These are phyloP conservation scores for Fragum fragum DNA, from an alignment of 2,888 invertebrate genomes.

Conservation along the genomic window DNA sequence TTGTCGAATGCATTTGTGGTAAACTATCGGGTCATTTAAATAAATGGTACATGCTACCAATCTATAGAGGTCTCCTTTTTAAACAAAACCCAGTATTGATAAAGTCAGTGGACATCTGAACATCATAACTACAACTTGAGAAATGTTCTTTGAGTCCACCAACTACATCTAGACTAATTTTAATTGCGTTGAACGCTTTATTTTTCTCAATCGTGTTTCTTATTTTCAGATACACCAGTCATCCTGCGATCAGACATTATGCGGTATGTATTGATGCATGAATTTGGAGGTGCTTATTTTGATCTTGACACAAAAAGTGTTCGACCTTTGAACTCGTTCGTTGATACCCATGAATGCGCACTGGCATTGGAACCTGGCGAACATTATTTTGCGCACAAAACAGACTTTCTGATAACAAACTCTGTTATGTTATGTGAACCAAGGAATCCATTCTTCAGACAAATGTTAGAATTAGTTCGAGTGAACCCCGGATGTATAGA, in stretches of 20 bases:
- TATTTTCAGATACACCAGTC: neutral
- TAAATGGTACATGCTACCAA: no score
- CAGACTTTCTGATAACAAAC: constrained; percentile 13
- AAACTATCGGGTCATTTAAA: no score
- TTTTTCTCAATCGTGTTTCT: no score
- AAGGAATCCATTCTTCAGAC: neutral
- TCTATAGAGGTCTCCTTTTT: no score
- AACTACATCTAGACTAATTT: no score
- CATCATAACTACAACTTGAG: no score
- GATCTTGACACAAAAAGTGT: neutral
- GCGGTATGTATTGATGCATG: constrained; percentile 1
- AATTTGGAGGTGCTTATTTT: neutral
- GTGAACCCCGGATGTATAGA: neutral
- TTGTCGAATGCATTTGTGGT: no score
- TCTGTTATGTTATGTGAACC: neutral
- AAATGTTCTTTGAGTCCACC: no score
- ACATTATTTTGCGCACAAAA: neutral
- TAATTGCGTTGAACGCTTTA: no score
- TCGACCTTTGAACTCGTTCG: neutral
- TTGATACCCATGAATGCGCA: neutral
- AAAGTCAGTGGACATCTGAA: no score
- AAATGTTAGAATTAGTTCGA: neutral
- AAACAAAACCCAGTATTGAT: no score
- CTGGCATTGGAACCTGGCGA: neutral
- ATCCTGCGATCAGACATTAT: neutral